Evolutionary conservation across 1,140 invertebrate genomes (phyloP), one percentile per base, ranked within the genome.

Genomic region (Ladona fulva): DNA sequence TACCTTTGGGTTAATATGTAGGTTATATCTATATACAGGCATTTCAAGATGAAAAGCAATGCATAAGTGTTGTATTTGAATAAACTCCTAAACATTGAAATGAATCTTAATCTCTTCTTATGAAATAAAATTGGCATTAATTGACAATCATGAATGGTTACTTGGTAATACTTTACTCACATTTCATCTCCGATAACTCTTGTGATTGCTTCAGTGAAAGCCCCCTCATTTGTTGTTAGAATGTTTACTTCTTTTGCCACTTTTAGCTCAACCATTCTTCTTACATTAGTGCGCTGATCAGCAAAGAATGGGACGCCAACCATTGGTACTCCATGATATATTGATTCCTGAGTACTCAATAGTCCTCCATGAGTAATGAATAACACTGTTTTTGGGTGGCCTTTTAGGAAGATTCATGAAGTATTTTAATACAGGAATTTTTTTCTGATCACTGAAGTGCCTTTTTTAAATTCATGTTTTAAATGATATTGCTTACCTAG

Each of bases 301-400:
- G 86, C 87, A 42, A 91, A 88, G 25, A 93, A 85, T 44, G 93
- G 92, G 77, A 93, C 87, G 1, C 90, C 91, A 24, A 94, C 84
- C 8, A 93, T 86, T 0, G 92, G 92, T 11, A 91, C 88, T 81
- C 89, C 89, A 80, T 91, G 89, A 83, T 91, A 90, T 16, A 93
- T 84, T 3, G 91, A 89, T 84, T 94, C 93, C 79, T 90, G 89
- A 10, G 90, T 86, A 77, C 92, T 92, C 25, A 92, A 85, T 29
- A 90, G 82, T n/a, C 93, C 93, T 14, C 91, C 91, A 80, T 93
- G 91, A 0, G 91, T 91, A 37, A 94, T 89, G 79, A 94, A 92
- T 0, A 87, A 84, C 80, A 88, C 88, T 0, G 92, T 85, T 80
- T 92, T 92, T 0, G 86, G 86, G 85, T 93, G 91, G 44, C 88